Conservation (phyloP, 1,140 invertebrate genomes). For the Ceratitis capitata region DNA sequence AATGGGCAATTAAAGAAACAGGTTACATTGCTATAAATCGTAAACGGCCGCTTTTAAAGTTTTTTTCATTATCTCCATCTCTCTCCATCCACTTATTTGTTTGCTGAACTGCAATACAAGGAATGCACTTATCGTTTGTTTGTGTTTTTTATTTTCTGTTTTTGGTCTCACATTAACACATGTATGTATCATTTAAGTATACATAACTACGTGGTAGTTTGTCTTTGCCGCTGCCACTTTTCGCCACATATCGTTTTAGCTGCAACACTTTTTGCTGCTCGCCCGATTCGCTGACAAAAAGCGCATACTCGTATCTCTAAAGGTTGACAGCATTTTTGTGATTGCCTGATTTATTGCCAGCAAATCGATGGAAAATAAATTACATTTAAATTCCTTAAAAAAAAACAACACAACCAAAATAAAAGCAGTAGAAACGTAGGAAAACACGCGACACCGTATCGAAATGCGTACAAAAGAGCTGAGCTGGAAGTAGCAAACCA, state of each 20-base stretch:
- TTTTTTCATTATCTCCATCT: not conserved
- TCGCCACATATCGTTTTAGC: conserved; percentile 41
- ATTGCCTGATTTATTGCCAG: conserved; percentile 64
- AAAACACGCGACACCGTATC: not conserved
- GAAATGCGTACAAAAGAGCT: not conserved
- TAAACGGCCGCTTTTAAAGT: conserved; percentile 49
- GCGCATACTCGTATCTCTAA: conserved; percentile 55
- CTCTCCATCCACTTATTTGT: not conserved
- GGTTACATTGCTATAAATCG: conserved; percentile 64
- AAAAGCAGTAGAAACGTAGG: too few relatives aligned
- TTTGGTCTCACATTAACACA: too few relatives aligned
- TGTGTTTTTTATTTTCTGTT: not conserved
- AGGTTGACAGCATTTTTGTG: conserved; percentile 65
- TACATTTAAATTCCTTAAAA: conserved; percentile 48
- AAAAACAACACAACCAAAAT: not conserved
- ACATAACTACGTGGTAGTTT: not conserved
- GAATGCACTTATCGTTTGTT: not conserved
- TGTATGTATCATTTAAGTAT: not conserved
- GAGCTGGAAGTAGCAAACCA: not conserved
- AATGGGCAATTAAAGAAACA: conserved; percentile 64
- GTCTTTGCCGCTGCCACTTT: conserved; percentile 38
- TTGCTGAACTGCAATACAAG: conserved; percentile 3
- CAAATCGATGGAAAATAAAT: conserved; percentile 65
- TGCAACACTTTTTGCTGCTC: conserved; percentile 26
- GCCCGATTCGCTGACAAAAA: too few relatives aligned